phyloP scores from a whole-genome alignment of 64 coral and sea anemone species.

The Montipora sp. region DNA sequence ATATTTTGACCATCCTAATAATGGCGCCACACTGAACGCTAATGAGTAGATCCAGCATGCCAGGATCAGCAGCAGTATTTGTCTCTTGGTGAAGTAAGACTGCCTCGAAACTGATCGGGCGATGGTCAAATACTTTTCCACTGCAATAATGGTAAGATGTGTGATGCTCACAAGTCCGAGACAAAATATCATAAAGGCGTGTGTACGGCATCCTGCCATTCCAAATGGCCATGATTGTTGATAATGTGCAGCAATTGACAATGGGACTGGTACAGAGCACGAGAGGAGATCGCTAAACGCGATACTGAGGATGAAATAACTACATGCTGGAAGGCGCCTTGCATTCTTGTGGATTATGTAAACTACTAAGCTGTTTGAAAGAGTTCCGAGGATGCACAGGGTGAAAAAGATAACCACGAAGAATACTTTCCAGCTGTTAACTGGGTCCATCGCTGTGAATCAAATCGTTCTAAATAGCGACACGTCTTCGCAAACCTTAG shows the following conservation, averaged over 20 bases:
- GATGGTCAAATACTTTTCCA: slow-evolving; percentile 63
- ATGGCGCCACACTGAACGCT: slow-evolving; percentile 5
- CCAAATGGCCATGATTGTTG: slow-evolving; percentile 19
- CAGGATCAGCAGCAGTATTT: slow-evolving; percentile 1
- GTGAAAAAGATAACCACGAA: not conserved
- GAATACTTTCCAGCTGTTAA: not conserved
- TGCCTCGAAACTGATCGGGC: slow-evolving; percentile 21
- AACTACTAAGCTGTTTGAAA: slow-evolving; percentile 45
- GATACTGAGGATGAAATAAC: not conserved
- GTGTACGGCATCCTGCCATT: slow-evolving; percentile 5
- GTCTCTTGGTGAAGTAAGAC: slow-evolving; percentile 21
- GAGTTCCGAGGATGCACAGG: slow-evolving; percentile 3
- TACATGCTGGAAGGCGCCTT: slow-evolving; percentile 3
- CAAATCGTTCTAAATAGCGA: too few species aligned
- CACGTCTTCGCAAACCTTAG: too few species aligned
- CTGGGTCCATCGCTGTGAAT: not conserved
- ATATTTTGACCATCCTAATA: slow-evolving; percentile 44
- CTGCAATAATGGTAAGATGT: slow-evolving; percentile 44
- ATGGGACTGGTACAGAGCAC: slow-evolving; percentile 14
- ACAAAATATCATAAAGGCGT: slow-evolving; percentile 59
- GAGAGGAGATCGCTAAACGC: not conserved
- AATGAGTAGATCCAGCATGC: slow-evolving; percentile 41
- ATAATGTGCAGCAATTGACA: slow-evolving; percentile 7
- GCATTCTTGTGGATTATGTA: slow-evolving; percentile 7
- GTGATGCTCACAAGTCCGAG: slow-evolving; percentile 42